Evolutionary conservation across 2,113 vertebrate genomes (phyloP).

Genomic region (Alethe diademata): DNA sequence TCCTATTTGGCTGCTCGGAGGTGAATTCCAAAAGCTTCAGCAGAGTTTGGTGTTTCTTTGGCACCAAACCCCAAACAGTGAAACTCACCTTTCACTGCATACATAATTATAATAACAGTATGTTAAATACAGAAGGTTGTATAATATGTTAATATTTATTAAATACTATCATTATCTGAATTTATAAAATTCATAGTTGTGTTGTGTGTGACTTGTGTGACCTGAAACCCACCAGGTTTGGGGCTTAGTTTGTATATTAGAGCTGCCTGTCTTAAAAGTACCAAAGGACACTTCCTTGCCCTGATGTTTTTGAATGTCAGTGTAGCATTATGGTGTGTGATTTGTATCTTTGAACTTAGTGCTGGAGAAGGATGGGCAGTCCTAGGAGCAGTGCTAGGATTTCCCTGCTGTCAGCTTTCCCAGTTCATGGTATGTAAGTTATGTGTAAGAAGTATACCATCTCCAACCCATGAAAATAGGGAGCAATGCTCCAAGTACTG

Average conservation of each 20-base stretch:
- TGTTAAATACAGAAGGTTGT: neutral
- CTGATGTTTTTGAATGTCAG: neutral
- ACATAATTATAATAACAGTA: neutral
- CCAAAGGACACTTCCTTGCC: neutral
- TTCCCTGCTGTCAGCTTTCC: neutral
- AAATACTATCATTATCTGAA: neutral
- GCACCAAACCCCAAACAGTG: too few species aligned
- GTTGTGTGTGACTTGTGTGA: neutral
- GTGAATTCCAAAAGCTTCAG: neutral
- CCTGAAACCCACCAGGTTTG: neutral
- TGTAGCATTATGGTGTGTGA: neutral
- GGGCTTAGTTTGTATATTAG: neutral
- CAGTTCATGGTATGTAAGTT: neutral
- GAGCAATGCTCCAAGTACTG: rapidly evolving
- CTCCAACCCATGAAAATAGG: neutral
- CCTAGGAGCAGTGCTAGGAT: neutral
- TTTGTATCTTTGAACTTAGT: neutral
- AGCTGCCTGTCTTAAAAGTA: neutral
- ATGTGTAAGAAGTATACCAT: neutral
- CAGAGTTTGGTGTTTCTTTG: neutral
- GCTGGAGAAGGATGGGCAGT: neutral
- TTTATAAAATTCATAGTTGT: neutral
- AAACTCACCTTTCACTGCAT: neutral
- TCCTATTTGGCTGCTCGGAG: rapidly evolving
- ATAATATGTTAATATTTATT: neutral